phyloP scores from a whole-genome alignment of 2,888 invertebrate species.

The Schizaphis graminum region DNA sequence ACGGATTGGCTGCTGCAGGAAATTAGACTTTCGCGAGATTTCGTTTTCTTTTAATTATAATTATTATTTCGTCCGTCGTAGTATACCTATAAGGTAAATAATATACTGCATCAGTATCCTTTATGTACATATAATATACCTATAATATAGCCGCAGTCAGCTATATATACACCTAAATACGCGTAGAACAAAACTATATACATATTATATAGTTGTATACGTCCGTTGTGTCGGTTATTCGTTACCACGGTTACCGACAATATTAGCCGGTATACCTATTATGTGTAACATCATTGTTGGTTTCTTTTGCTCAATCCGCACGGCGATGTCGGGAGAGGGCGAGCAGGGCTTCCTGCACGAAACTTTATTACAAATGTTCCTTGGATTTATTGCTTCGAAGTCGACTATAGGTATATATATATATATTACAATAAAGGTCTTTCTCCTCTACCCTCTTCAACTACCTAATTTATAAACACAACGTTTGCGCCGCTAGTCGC shows the following conservation, averaged over 20 bases:
- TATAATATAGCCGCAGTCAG: not conserved
- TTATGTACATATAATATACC: not conserved
- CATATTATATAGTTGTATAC: not conserved
- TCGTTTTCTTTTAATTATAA: constrained; percentile 39
- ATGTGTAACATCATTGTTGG: not conserved
- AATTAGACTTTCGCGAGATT: constrained; percentile 34
- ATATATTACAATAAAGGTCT: not conserved
- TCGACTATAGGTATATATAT: not conserved
- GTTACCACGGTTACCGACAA: not conserved
- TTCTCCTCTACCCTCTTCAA: not conserved
- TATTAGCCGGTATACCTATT: not conserved
- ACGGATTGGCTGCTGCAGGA: constrained; percentile 17
- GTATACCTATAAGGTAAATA: not conserved
- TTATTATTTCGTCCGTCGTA: not conserved
- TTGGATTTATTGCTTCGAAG: constrained; percentile 5
- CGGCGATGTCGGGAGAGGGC: no score
- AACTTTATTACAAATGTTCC: not conserved
- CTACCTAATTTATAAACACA: not conserved
- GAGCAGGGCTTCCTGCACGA: not conserved
- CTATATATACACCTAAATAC: not conserved
- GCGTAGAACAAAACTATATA: not conserved
- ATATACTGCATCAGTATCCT: not conserved
- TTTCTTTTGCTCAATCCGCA: not conserved
- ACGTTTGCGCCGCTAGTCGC: not conserved
- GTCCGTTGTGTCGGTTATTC: not conserved